These are phyloP conservation scores for Sinhomidia bicolor DNA, from an alignment of 2,888 invertebrate species.

Conservation along the genomic window DNA sequence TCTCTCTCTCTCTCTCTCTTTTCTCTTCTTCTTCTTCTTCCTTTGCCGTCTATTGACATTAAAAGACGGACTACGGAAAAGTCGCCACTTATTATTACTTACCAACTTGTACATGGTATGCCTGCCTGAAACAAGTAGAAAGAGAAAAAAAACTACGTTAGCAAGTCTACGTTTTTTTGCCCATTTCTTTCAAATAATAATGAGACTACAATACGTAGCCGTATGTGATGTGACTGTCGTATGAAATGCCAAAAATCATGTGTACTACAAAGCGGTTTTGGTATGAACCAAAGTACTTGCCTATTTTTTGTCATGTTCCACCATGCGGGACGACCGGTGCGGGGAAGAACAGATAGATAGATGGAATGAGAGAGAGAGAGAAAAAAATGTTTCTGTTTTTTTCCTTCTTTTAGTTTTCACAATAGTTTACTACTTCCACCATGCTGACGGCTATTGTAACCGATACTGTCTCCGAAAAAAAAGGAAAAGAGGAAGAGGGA, in stretches of 20 bases:
- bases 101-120: background rate
- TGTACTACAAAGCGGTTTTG: background rate
- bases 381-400: conserved; percentile 1
- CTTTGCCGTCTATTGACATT: background rate
- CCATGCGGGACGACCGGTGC: background rate
- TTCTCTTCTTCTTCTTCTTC: background rate
- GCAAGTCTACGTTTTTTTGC: conserved; percentile 18
- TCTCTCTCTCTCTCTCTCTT: background rate
- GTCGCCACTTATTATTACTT: background rate
- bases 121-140: background rate
- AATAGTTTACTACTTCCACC: background rate
- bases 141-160: conserved; percentile 43
- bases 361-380: background rate
- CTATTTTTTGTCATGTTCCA: background rate
- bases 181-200: background rate
- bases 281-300: background rate
- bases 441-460: background rate
- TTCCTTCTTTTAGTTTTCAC: background rate
- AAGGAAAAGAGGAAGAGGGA: background rate
- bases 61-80: background rate
- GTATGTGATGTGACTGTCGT: background rate
- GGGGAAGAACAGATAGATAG: background rate
- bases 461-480: conserved; percentile 41
- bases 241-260: background rate
- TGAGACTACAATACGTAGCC: background rate